Base-by-base conservation (phyloP, 2,113 vertebrate genomes). In the Morone chrysops region DNA sequence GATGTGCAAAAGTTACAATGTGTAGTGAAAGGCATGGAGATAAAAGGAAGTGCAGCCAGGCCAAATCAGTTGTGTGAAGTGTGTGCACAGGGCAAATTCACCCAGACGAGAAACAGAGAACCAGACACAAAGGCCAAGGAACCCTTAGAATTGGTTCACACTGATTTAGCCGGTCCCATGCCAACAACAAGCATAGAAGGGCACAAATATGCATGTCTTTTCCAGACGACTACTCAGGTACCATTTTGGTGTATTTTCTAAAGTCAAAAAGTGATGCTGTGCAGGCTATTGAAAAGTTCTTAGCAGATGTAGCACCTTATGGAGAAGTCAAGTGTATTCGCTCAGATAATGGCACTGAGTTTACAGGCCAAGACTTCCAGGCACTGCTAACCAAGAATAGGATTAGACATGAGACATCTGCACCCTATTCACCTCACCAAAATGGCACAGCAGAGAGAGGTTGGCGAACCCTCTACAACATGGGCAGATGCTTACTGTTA, bases 391-490 rank as follows among this genome's bases (percentile, higher is more conserved):
- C 3, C 0, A 68, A 60, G 14, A 74, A 67, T 43, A 61, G 13
- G 16, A 81, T 81, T 2, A 68, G 31, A 48, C 62, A 74, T 16
- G 43, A 82, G 10, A 69, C 36, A 0, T 75, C 71, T 38, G 62
- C 53, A 40, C 60, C 78, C 0, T 73, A 40, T 51, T 81, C 70
- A 20, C 60, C 61, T 0, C 54, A 75, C 43, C 80, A 70, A 48
- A 82, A 82, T 31, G 72, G 63, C 11, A 82, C 65, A 11, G 72
- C 71, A 12, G 80, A 53, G 72, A 57, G 66, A 36, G 48, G 53
- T n/a, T 61, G 80, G 72, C 2, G 31, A 43, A 69, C 79, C 0
- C 62, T 81, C 3, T 76, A 57, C n/a, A 14, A 81, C 0, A 75
- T 76, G 81, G 6, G 51, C 50, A 77, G 53, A 41, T 45, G 63